A percentile compares a stretch with the other conserved stretches of the same genome.
These are phyloP conservation scores for Mirza zaza DNA, from an alignment of 2,113 vertebrate genomes.

Conservation along the genomic window DNA sequence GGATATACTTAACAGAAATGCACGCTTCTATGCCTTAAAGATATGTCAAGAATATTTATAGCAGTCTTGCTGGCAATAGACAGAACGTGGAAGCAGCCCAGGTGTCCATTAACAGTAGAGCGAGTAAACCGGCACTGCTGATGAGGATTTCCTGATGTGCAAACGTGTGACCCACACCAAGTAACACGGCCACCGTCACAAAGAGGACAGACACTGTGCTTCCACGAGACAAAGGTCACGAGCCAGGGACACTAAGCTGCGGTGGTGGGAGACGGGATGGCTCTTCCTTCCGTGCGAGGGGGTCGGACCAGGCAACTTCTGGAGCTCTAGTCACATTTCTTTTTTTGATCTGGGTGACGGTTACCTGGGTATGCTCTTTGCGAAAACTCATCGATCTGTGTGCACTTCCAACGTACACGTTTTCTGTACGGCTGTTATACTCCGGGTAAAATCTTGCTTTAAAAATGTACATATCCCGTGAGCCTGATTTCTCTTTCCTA, in stretches of 20 bases:
- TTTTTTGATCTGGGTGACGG: neutral
- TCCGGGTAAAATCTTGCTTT: neutral
- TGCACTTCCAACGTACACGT: neutral
- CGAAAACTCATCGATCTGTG: neutral
- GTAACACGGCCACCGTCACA: rapidly evolving
- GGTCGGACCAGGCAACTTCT: rapidly evolving
- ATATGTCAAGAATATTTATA: rapidly evolving
- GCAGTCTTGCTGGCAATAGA: neutral
- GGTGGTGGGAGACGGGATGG: rapidly evolving
- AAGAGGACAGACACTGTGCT: rapidly evolving
- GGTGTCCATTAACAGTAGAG: rapidly evolving
- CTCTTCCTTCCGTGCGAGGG: rapidly evolving
- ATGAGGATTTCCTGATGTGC: too few relatives aligned
- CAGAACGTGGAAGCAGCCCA: neutral
- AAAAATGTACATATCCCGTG: rapidly evolving
- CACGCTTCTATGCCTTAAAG: neutral
- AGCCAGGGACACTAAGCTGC: rapidly evolving
- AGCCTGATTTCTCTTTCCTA: neutral
- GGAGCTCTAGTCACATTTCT: too few relatives aligned
- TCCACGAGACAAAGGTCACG: rapidly evolving
- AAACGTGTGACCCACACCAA: too few relatives aligned
- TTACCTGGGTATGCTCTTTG: neutral
- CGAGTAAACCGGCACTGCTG: rapidly evolving
- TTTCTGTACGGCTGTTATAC: neutral
- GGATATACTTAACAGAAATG: neutral